Evolutionary conservation across 2,797 vertebrate species (phyloP).

Genomic region (Cichlasoma orientale): DNA sequence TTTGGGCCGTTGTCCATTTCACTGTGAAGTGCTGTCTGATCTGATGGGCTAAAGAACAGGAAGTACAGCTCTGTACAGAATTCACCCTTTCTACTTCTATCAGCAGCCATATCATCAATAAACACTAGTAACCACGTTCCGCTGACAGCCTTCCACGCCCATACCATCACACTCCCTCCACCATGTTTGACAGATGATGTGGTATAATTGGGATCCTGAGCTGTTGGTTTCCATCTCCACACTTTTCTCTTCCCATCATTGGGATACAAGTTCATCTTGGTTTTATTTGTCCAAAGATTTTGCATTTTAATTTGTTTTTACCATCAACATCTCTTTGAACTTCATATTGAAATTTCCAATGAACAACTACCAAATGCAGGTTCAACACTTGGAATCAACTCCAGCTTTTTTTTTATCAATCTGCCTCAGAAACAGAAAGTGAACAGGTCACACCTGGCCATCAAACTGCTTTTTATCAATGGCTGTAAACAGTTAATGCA

Average conservation of each 20-base stretch:
- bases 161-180: not conserved
- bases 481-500: not conserved
- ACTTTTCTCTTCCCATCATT: not conserved
- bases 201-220: not conserved
- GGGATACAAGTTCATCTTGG: not conserved
- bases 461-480: not conserved
- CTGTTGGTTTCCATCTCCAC: not conserved
- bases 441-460: not conserved
- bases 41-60: not conserved
- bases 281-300: not conserved
- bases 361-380: no score
- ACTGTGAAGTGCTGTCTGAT: not conserved
- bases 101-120: not conserved
- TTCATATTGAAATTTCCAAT: no score
- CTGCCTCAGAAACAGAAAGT: not conserved
- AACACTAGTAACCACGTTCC: not conserved
- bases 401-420: not conserved
- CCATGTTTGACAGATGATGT: not conserved
- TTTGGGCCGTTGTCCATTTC: not conserved
- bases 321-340: no score
- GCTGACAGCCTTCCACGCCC: not conserved
- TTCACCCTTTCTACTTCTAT: not conserved
- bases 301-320: no score
- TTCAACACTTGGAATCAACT: no score
- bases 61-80: not conserved